These are phyloP conservation scores for Apantesis nais DNA, from an alignment of 2,888 invertebrate genomes.

Conservation along the genomic window DNA sequence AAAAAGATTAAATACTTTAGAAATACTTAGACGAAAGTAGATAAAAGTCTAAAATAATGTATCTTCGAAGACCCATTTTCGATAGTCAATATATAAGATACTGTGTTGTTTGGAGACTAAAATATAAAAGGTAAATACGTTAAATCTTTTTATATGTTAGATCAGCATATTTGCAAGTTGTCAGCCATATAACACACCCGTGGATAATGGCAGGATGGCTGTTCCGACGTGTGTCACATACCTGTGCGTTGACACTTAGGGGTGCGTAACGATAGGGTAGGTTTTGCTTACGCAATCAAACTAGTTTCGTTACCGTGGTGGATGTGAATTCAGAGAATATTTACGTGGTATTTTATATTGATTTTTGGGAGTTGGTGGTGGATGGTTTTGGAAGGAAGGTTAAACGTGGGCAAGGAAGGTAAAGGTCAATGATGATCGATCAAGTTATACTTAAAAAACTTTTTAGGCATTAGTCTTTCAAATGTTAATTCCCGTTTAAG, in stretches of 20 bases:
- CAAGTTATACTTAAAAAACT: not conserved
- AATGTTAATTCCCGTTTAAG: no score
- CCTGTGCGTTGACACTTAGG: slow-evolving; percentile 8
- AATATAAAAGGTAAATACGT: not conserved
- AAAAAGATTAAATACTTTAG: no score
- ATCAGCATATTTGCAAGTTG: slow-evolving; percentile 5
- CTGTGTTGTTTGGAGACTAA: not conserved
- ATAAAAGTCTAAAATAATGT: not conserved
- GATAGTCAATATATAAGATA: not conserved
- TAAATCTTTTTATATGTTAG: not conserved
- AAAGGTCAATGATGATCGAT: not conserved
- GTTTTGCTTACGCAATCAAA: slow-evolving; percentile 17
- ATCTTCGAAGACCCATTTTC: not conserved
- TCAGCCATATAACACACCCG: slow-evolving; percentile 18
- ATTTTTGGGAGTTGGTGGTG: not conserved
- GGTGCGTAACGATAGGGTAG: slow-evolving; percentile 13
- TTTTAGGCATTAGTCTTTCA: no score
- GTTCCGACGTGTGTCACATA: slow-evolving; percentile 8
- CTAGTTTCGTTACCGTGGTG: slow-evolving; percentile 6
- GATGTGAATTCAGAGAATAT: slow-evolving; percentile 1
- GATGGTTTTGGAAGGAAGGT: no score
- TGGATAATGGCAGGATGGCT: slow-evolving; percentile 3
- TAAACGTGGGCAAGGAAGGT: no score
- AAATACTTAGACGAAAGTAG: no score
- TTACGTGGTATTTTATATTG: not conserved